Base-by-base conservation (phyloP, 37 sponge, comb jelly and placozoan species). In the Dysidea cf. avara region DNA sequence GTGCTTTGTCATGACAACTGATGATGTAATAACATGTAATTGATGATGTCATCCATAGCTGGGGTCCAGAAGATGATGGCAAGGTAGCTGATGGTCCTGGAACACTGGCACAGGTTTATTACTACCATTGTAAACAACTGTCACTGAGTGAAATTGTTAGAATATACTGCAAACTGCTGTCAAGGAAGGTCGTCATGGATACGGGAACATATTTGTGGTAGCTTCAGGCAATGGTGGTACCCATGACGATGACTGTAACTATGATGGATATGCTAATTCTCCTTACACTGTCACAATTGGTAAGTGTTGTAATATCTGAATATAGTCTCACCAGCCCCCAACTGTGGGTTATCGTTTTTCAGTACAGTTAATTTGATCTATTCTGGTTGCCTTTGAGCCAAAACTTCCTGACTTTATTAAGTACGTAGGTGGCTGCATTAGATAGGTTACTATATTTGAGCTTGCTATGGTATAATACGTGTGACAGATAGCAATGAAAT, bases 251-350 rank as follows among this genome's bases (percentile, higher is more conserved):
- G 87, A 88, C 64, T 96, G 97, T 47, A 92, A 92, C 80, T 96
- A 83, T 61, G 97, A 96, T 81, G 97, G 94, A 29, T 96, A 96
- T 52, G 91, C 91, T 14, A 96, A 93, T 80, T 80, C 86, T 28
- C 86, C 92, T 38, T 96, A 87, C 73, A 93, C 97, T 0, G 39
- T 92, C 35, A 80, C 90, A 14, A 70, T 90, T 24, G 90, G 87
- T 86, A 53, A 55, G 80, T 36, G 39, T 48, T 54, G 31, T 28
- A 18, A 30, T 20, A 28, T 3, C 6, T 61, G 34, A 14, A 20
- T 28, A 75, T 33, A 16, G 39, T 24, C 64, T 56, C 48, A 20
- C 25, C 49, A 40, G 26, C 7, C 7, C 37, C 56, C 14, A 14
- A 51, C 54, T 28, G 46, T 43, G 9, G 46, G 5, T 9, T 12